These are phyloP conservation scores for Contarinia nasturtii DNA, from an alignment of 1,140 invertebrate genomes.

Conservation along the genomic window DNA sequence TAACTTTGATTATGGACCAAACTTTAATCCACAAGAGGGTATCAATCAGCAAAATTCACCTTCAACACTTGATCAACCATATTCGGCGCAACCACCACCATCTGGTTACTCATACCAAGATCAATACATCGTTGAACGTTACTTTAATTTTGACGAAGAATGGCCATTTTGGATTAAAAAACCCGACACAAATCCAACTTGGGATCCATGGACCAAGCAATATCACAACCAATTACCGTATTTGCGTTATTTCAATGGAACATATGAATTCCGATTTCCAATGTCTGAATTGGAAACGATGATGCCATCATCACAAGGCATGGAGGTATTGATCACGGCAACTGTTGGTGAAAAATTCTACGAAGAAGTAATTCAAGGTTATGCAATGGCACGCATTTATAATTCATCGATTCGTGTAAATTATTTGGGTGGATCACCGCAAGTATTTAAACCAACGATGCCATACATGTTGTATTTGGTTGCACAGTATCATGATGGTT, in stretches of 20 bases:
- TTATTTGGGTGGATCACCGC: slow-evolving; percentile 74
- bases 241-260: slow-evolving; percentile 65
- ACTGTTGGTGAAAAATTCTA: slow-evolving; percentile 79
- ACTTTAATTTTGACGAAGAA: slow-evolving; percentile 59
- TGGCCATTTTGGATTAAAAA: slow-evolving; percentile 57
- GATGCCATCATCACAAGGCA: slow-evolving; percentile 45
- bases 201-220: slow-evolving; percentile 15
- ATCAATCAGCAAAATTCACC: slow-evolving; percentile 2
- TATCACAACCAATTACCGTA: slow-evolving; percentile 37
- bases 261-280: slow-evolving; percentile 66
- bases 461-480: slow-evolving; percentile 42
- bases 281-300: slow-evolving; percentile 54
- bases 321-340: slow-evolving; percentile 72
- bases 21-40: background rate
- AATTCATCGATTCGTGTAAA: slow-evolving; percentile 63
- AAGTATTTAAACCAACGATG: slow-evolving; percentile 89
- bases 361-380: slow-evolving; percentile 70
- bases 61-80: slow-evolving; percentile 12
- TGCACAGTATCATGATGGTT: slow-evolving; percentile 61
- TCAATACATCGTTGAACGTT: slow-evolving; percentile 38
- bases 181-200: slow-evolving; percentile 21
- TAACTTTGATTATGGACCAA: background rate
- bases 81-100: slow-evolving; percentile 9
- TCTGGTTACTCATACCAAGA: slow-evolving; percentile 28
- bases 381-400: slow-evolving; percentile 68